Conservation (phyloP, 2,888 invertebrate genomes). For the Xestia c-nigrum region DNA sequence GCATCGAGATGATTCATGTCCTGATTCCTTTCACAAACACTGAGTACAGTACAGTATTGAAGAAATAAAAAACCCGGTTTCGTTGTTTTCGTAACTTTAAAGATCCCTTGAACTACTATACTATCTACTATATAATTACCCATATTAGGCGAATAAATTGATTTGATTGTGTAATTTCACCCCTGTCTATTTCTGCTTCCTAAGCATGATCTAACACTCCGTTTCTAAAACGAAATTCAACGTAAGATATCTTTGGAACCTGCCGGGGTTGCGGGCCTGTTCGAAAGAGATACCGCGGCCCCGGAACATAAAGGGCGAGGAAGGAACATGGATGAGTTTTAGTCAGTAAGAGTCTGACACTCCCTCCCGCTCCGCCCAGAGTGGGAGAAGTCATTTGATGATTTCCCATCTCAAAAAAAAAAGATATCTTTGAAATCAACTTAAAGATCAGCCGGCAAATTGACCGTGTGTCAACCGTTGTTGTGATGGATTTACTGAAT, state of each 20-base stretch:
- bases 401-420: too few relatives aligned
- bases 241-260: too few relatives aligned
- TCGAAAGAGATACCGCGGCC: too few relatives aligned
- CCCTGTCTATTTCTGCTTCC: neutral
- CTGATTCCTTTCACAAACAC: constrained; percentile 33
- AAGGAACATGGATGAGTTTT: too few relatives aligned
- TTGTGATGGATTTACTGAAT: neutral
- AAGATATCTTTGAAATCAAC: neutral
- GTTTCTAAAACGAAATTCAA: neutral
- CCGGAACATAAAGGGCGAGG: too few relatives aligned
- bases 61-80: constrained; percentile 30
- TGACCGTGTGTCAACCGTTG: neutral
- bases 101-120: constrained; percentile 31
- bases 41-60: constrained; percentile 10
- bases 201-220: neutral
- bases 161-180: neutral
- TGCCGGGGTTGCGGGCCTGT: too few relatives aligned
- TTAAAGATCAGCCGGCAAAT: neutral
- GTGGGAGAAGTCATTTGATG: too few relatives aligned
- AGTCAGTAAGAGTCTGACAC: too few relatives aligned
- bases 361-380: too few relatives aligned
- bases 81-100: constrained; percentile 27
- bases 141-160: too few relatives aligned
- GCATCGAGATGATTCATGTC: constrained; percentile 42
- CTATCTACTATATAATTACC: too few relatives aligned